Conservation (phyloP, 2,888 invertebrate species). For the Tenthredo livida region DNA sequence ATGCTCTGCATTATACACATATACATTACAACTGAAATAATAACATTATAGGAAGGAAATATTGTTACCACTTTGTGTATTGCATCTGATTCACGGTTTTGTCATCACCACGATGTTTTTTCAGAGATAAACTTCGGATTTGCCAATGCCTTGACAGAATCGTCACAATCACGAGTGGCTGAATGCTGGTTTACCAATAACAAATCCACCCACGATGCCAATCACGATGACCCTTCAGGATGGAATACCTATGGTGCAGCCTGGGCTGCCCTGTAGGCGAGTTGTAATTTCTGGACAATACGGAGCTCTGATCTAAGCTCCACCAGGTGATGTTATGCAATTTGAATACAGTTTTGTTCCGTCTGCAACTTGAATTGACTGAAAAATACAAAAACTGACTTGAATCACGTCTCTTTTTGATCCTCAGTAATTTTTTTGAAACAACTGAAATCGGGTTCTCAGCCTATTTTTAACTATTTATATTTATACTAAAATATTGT, state of each 20-base stretch:
- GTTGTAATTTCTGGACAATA: background rate
- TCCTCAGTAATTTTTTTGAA: background rate
- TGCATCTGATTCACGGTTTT: background rate
- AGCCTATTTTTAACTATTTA: background rate
- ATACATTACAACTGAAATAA: no score
- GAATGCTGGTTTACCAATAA: background rate
- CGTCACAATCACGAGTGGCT: slow-evolving; percentile 17
- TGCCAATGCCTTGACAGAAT: slow-evolving; percentile 48
- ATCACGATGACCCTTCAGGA: slow-evolving; percentile 7
- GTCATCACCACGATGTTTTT: background rate
- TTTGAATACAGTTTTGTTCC: background rate
- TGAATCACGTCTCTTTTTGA: background rate
- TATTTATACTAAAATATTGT: background rate
- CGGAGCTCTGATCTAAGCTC: background rate
- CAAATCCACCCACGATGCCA: slow-evolving; percentile 29
- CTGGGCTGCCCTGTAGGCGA: background rate
- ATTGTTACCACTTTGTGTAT: background rate
- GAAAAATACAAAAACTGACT: background rate
- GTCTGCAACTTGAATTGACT: background rate
- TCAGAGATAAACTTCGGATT: background rate
- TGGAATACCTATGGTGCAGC: slow-evolving; percentile 18
- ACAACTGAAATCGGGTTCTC: background rate
- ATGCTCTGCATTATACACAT: no score
- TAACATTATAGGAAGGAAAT: background rate
- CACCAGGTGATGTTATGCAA: background rate